Evolutionary conservation across 2,113 vertebrate genomes (phyloP).

Genomic region (Halcyon senegalensis): DNA sequence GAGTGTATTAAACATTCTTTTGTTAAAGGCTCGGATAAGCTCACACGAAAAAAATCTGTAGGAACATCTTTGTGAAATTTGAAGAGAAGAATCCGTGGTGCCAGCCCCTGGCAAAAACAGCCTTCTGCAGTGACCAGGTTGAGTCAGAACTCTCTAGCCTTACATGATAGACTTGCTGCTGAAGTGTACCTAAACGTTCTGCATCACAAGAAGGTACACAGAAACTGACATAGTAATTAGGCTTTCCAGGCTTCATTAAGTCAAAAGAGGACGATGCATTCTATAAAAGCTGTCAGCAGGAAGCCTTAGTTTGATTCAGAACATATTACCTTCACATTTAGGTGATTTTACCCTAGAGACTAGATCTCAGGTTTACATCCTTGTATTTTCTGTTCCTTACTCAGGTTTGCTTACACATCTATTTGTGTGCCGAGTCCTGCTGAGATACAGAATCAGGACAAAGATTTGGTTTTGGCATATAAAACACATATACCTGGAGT

Average conservation of each 20-base stretch:
- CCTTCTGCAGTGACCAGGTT: not conserved
- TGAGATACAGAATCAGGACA: not conserved
- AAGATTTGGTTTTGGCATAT: not conserved
- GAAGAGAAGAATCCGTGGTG: not conserved
- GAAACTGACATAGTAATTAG: not conserved
- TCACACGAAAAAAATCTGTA: not conserved
- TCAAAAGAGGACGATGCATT: not conserved
- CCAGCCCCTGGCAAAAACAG: not conserved
- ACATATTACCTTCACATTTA: not conserved
- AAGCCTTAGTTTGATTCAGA: not conserved
- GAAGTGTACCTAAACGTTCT: not conserved
- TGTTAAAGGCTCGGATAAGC: not conserved
- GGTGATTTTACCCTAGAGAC: not conserved
- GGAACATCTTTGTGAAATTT: not conserved
- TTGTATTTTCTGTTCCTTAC: not conserved
- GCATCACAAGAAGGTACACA: not conserved
- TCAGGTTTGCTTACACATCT: not conserved
- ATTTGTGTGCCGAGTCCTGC: not conserved
- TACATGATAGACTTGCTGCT: not conserved
- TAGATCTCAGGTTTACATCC: not conserved
- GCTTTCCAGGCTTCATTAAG: not conserved
- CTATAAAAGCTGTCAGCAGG: not conserved
- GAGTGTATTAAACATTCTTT: not conserved
- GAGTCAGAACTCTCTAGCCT: not conserved
- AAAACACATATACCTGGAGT: not conserved